Conservation (phyloP, 2,113 vertebrate genomes). For the Ranitomeya imitator region DNA sequence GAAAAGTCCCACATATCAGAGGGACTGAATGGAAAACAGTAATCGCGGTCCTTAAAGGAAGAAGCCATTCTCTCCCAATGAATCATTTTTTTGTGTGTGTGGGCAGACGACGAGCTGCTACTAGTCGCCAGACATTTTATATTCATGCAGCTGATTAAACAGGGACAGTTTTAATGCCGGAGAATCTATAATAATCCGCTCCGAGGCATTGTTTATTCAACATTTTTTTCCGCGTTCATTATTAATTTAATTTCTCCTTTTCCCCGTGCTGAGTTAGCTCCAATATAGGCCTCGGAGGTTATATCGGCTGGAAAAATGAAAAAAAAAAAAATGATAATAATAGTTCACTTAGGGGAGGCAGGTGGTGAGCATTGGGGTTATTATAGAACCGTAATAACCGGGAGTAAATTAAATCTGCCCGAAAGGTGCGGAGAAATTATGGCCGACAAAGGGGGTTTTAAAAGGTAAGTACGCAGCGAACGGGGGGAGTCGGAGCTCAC, state of each 20-base stretch:
- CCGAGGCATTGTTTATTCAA: constrained; percentile 43
- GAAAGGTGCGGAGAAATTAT: background rate
- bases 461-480: background rate
- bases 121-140: constrained; percentile 65
- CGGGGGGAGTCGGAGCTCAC: background rate
- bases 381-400: background rate
- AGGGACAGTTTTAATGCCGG: constrained; percentile 53
- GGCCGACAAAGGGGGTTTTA: background rate
- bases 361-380: constrained; percentile 22
- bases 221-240: constrained; percentile 54
- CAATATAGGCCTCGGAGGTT: constrained; percentile 44
- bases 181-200: constrained; percentile 47
- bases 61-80: constrained; percentile 71
- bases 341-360: constrained; percentile 26
- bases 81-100: constrained; percentile 66
- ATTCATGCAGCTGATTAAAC: constrained; percentile 65
- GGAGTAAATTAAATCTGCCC: constrained; percentile 27
- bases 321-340: background rate
- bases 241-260: constrained; percentile 51
- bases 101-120: constrained; percentile 65
- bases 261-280: constrained; percentile 54
- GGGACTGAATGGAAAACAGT: constrained; percentile 62
- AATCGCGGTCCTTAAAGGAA: constrained; percentile 64
- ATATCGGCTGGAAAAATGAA: constrained; percentile 3
- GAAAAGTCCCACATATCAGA: constrained; percentile 60